Evolutionary conservation across 2,888 invertebrate genomes (phyloP).

Genomic region (Phragmatobia fuliginosa): DNA sequence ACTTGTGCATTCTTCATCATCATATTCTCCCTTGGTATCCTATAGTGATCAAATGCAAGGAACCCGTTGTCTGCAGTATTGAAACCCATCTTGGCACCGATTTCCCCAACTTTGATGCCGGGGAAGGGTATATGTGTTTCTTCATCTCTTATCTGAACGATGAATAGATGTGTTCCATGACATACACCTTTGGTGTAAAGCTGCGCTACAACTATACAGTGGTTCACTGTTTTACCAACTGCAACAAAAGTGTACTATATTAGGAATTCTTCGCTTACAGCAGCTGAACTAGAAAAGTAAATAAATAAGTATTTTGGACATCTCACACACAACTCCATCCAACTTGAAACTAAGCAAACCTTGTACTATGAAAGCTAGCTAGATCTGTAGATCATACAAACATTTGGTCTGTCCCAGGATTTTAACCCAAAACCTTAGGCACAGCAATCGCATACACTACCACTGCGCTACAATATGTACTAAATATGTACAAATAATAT

Average conservation of each 20-base stretch:
- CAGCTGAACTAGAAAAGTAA: background rate
- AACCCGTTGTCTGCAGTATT: constrained; percentile 96
- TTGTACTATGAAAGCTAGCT: no score
- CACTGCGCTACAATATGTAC: no score
- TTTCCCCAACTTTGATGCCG: constrained; percentile 96
- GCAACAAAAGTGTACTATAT: constrained; percentile 53
- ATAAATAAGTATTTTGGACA: no score
- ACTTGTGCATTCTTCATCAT: constrained; percentile 97
- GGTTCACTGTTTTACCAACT: constrained; percentile 97
- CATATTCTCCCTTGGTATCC: constrained; percentile 95
- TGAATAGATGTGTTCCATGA: constrained; percentile 95
- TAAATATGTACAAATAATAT: no score
- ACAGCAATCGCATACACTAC: no score
- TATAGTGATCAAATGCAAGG: constrained; percentile 92
- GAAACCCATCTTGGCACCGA: constrained; percentile 96
- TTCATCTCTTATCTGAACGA: constrained; percentile 95
- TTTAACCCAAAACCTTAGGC: no score
- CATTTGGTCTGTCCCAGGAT: no score
- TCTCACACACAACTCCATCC: no score
- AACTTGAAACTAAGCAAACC: no score
- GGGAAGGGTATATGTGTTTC: constrained; percentile 94
- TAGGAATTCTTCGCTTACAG: background rate
- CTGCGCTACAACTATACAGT: constrained; percentile 96
- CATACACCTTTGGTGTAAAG: constrained; percentile 92
- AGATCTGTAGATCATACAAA: no score